phyloP scores from a whole-genome alignment of 2,888 invertebrate genomes.

The Ophioninae sp. region DNA sequence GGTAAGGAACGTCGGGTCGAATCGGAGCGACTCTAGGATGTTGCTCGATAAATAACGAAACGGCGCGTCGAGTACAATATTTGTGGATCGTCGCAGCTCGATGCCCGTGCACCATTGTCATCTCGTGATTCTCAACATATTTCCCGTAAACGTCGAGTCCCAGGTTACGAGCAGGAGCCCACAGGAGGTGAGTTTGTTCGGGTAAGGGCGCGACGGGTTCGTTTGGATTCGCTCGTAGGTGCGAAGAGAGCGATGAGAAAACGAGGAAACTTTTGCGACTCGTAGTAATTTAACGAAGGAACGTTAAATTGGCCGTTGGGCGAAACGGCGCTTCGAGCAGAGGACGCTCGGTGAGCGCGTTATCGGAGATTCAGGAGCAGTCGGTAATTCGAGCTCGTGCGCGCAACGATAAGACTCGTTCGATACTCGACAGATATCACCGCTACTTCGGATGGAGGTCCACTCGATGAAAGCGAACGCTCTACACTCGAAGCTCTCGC shows the following conservation, averaged over 20 bases:
- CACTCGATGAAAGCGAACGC: constrained; percentile 90
- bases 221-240: no score
- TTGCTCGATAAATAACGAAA: constrained; percentile 10
- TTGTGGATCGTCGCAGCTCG: constrained; percentile 82
- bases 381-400: no score
- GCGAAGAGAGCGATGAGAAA: no score
- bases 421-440: constrained; percentile 83
- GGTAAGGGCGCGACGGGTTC: neutral
- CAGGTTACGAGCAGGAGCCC: constrained; percentile 88
- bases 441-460: constrained; percentile 89
- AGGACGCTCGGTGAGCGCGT: no score
- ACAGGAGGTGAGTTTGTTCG: constrained; percentile 81
- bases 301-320: no score
- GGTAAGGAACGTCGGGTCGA: constrained; percentile 79
- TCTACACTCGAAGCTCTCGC: constrained; percentile 88
- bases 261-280: no score
- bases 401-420: no score
- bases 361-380: no score
- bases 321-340: no score
- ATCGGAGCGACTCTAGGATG: no score
- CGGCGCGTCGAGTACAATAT: constrained; percentile 20
- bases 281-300: no score
- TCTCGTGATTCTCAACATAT: constrained; percentile 93
- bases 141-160: constrained; percentile 90
- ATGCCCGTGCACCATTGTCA: constrained; percentile 93